Evolutionary conservation across 2,888 invertebrate species (phyloP), one percentile per base, ranked within the genome.

Genomic region (Eumacrocentrus americanus): DNA sequence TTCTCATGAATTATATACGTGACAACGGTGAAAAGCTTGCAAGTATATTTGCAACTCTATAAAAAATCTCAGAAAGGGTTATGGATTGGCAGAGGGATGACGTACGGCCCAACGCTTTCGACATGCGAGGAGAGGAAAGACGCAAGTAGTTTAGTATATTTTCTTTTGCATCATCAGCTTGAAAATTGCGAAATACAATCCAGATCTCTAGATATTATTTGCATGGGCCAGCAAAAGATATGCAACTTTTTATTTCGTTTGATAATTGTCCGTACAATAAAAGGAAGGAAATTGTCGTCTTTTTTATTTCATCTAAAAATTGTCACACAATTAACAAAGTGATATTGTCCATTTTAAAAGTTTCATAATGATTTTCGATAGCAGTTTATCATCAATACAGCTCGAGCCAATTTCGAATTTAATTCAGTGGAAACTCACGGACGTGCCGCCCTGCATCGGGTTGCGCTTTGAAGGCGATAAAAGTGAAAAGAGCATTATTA

Each of bases 121-220:
- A n/a, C n/a, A n/a, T n/a, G n/a, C n/a, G n/a, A n/a, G n/a, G n/a
- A n/a, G n/a, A n/a, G n/a, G n/a, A n/a, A n/a, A 14, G 48, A 60
- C 16, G 22, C 25, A 16, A 44, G 52, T 46, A 44, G 50, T 25
- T 35, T 47, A 51, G 51, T 46, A 52, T 52, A 38, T 56, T 60
- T 50, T 53, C 46, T 54, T 60, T 67, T 64, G 61, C 63, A 57
- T 64, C 60, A 66, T 57, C 51, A 40, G 52, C 47, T 58, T 60
- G 56, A 20, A 60, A 58, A 61, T 66, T 64, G 66, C 66, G 59
- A 63, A 63, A 67, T 64, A 67, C 61, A 64, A 67, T 63, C 40
- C n/a, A 67, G 61, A 64, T 64, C 66, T 67, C 62, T 52, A 61
- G 38, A 58, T 47, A 23, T 11, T 12, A 34, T 18, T 18, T 48